phyloP scores from a whole-genome alignment of 2,113 vertebrate genomes.

The Cnemophilus loriae region DNA sequence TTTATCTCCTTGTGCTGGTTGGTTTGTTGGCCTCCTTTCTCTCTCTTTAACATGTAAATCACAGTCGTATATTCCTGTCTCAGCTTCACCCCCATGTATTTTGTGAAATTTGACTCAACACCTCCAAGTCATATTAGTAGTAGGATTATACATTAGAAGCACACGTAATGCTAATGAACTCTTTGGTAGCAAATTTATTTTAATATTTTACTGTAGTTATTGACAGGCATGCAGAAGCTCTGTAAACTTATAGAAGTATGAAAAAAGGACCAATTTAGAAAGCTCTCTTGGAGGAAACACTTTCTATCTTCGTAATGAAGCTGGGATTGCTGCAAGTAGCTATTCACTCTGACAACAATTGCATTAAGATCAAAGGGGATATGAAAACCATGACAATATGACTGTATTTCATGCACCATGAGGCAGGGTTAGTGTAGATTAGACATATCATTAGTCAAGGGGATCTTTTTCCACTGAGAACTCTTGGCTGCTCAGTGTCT shows the following conservation, averaged over 20 bases:
- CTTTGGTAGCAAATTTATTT: neutral
- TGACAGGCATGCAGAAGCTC: neutral
- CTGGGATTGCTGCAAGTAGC: neutral
- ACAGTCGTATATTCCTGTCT: neutral
- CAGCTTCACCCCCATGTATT: neutral
- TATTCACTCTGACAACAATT: constrained; percentile 51
- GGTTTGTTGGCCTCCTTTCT: neutral
- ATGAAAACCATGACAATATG: constrained; percentile 52
- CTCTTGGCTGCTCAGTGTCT: constrained; percentile 53
- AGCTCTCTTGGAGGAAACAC: neutral
- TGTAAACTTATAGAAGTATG: neutral
- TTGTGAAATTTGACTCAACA: neutral
- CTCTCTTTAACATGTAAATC: neutral
- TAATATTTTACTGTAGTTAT: neutral
- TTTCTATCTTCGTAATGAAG: constrained; percentile 50
- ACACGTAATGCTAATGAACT: neutral
- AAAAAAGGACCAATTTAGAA: constrained; percentile 3
- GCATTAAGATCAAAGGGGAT: constrained; percentile 48
- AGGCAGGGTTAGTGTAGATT: constrained; percentile 56
- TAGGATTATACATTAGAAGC: neutral
- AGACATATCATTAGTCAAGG: constrained; percentile 65
- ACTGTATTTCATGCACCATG: constrained; percentile 42
- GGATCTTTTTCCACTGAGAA: constrained; percentile 61
- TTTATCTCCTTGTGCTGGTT: neutral
- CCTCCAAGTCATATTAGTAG: neutral